These are phyloP conservation scores for Cryptoprocta ferox DNA, from an alignment of 2,797 vertebrate species.

Conservation along the genomic window DNA sequence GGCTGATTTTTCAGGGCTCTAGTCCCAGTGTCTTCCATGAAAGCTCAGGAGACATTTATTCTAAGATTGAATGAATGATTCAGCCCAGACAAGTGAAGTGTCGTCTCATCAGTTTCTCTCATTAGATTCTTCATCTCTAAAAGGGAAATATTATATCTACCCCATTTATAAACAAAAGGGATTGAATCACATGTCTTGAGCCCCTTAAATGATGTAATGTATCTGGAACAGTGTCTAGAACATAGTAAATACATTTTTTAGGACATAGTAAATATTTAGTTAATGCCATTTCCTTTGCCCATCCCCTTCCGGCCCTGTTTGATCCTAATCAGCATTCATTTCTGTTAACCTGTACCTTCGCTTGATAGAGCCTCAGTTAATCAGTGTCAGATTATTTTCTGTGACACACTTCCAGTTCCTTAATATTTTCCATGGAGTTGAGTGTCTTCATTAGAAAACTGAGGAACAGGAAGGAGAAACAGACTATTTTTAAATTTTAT, in stretches of 20 bases:
- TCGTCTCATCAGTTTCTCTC: neutral
- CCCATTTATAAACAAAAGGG: constrained; percentile 60
- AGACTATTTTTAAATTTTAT: constrained; percentile 64
- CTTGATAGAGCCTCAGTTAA: neutral
- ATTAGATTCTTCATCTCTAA: constrained; percentile 41
- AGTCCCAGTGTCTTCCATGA: neutral
- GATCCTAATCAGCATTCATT: constrained; percentile 6
- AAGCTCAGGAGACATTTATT: constrained; percentile 19
- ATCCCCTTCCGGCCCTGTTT: constrained; percentile 10
- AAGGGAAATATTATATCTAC: constrained; percentile 31
- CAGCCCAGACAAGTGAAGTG: neutral
- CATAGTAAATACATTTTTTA: neutral
- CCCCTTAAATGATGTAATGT: constrained; percentile 43
- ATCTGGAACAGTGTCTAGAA: constrained; percentile 55
- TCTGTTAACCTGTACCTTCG: neutral
- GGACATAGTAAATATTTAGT: constrained; percentile 72
- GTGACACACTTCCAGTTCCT: constrained; percentile 19
- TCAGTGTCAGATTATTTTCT: neutral
- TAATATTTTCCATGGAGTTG: constrained; percentile 64
- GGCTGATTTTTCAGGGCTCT: neutral
- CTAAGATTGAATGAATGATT: neutral
- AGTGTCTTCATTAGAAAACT: constrained; percentile 32
- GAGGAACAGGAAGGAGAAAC: constrained; percentile 64
- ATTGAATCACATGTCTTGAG: constrained; percentile 34
- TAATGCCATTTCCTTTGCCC: constrained; percentile 59